Evolutionary conservation across 2,797 vertebrate genomes (phyloP).

Genomic region (Leuciscus waleckii): DNA sequence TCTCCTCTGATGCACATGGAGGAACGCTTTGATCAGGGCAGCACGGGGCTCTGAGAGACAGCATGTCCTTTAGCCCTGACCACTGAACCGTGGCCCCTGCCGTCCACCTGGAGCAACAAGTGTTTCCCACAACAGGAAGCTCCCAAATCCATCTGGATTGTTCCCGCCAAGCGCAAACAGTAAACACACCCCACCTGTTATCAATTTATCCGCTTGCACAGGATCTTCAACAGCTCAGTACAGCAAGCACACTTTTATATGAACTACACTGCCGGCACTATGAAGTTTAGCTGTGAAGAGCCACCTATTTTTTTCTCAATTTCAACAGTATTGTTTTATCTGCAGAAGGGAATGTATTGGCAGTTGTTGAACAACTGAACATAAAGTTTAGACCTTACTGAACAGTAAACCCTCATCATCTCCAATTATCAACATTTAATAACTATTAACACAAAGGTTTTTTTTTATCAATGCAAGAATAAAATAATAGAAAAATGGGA

Average conservation of each 20-base stretch:
- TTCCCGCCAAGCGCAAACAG: slow-evolving; percentile 66
- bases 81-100: slow-evolving; percentile 77
- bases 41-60: slow-evolving; percentile 73
- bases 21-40: slow-evolving; percentile 83
- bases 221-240: slow-evolving; percentile 60
- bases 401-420: neutral
- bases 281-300: neutral
- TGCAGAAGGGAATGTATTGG: neutral
- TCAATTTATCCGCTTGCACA: slow-evolving; percentile 71
- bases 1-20: slow-evolving; percentile 81
- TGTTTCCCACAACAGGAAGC: slow-evolving; percentile 65
- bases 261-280: neutral
- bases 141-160: slow-evolving; percentile 70
- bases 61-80: slow-evolving; percentile 73
- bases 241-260: slow-evolving; percentile 13
- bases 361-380: slow-evolving; percentile 62
- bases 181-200: slow-evolving; percentile 74
- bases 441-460: neutral
- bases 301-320: neutral
- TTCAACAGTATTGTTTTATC: neutral
- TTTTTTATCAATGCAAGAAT: neutral
- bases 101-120: slow-evolving; percentile 72
- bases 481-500: neutral
- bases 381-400: neutral
- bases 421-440: neutral